Evolutionary conservation across 2,797 vertebrate species (phyloP).

Genomic region (Lagorchestes hirsutus): DNA sequence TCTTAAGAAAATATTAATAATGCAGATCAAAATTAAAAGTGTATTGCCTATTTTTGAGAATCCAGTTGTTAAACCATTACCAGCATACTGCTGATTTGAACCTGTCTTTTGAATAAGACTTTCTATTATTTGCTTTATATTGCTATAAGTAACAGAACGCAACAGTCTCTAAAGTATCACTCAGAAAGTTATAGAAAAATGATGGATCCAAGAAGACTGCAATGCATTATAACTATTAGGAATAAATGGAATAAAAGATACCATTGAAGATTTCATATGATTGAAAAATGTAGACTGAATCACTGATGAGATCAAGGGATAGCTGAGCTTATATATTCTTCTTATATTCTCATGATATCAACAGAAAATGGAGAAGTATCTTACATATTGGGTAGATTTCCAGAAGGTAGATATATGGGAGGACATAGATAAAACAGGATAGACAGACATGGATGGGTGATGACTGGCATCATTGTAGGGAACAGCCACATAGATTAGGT

Average conservation of each 20-base stretch:
- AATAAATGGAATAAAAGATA: no score
- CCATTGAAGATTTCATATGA: neutral
- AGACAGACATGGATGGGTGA: neutral
- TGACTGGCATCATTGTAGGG: neutral
- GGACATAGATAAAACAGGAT: neutral
- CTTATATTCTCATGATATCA: neutral
- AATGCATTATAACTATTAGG: neutral
- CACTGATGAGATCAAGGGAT: neutral
- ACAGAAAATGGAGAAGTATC: neutral
- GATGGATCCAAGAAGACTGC: neutral
- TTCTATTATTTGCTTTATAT: neutral
- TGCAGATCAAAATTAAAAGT: neutral
- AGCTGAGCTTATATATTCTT: neutral
- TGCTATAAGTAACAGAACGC: neutral
- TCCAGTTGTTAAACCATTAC: neutral
- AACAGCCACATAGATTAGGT: neutral
- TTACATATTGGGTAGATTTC: neutral
- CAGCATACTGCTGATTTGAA: neutral
- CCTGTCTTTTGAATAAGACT: neutral
- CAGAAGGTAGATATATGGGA: neutral
- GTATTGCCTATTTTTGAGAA: neutral
- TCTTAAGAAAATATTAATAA: neutral
- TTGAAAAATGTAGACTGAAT: neutral
- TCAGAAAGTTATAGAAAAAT: neutral
- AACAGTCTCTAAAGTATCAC: neutral